Evolutionary conservation across 2,797 vertebrate species (phyloP).

Genomic region (Todus mexicanus): DNA sequence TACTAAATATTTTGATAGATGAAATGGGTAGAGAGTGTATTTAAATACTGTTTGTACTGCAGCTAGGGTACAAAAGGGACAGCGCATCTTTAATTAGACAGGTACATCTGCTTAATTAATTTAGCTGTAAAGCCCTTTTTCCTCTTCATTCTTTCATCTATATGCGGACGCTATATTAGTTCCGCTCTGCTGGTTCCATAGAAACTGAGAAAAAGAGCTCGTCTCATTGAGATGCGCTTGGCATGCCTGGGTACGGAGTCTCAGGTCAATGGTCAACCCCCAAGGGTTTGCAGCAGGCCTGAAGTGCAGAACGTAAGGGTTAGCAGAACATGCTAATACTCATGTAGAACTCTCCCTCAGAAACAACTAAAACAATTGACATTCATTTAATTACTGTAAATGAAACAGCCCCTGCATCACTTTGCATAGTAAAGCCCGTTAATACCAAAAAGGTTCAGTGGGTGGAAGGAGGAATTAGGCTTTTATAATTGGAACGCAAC

Average conservation of each 20-base stretch:
- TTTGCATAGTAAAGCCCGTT: slow-evolving; percentile 64
- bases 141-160: slow-evolving; percentile 69
- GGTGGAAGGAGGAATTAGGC: slow-evolving; percentile 56
- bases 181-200: slow-evolving; percentile 73
- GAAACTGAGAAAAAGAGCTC: slow-evolving; percentile 70
- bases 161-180: slow-evolving; percentile 81
- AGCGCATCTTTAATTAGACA: slow-evolving; percentile 70
- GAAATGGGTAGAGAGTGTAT: slow-evolving; percentile 57
- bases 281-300: slow-evolving; percentile 64
- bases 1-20: slow-evolving; percentile 71
- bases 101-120: slow-evolving; percentile 87
- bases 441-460: slow-evolving; percentile 50
- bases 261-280: slow-evolving; percentile 81
- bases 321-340: slow-evolving; percentile 83
- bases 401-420: slow-evolving; percentile 74
- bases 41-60: slow-evolving; percentile 73
- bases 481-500: slow-evolving; percentile 56
- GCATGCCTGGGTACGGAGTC: slow-evolving; percentile 57
- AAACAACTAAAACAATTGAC: slow-evolving; percentile 70
- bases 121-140: slow-evolving; percentile 84
- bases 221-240: slow-evolving; percentile 78
- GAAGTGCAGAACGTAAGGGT: slow-evolving; percentile 73
- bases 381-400: slow-evolving; percentile 87
- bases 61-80: slow-evolving; percentile 59
- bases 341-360: slow-evolving; percentile 72